Percentiles rank a stretch among this genome's conserved stretches.
phyloP scores from a whole-genome alignment of 2,113 vertebrate genomes.

The Leucopsar rothschildi region DNA sequence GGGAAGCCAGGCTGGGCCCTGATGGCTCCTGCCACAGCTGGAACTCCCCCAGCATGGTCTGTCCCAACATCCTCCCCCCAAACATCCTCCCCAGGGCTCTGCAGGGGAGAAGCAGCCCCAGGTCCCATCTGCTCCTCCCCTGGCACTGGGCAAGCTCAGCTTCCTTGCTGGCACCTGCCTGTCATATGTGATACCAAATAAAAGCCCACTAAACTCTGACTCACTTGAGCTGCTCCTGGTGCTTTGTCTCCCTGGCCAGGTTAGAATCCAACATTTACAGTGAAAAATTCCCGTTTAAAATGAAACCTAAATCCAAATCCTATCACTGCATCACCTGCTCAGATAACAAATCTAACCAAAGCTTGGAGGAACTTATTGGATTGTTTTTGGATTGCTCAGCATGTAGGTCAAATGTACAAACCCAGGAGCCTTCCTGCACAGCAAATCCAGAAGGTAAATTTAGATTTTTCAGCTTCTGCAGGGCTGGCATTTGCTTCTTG shows the following conservation, averaged over 20 bases:
- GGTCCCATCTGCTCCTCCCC: background rate
- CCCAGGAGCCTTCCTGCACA: background rate
- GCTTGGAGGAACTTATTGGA: background rate
- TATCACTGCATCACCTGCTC: background rate
- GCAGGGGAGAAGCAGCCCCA: background rate
- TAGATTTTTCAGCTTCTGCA: background rate
- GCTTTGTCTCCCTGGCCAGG: conserved; percentile 1
- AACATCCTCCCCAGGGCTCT: background rate
- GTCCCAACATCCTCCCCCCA: background rate
- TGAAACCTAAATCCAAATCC: background rate
- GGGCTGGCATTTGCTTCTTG: background rate
- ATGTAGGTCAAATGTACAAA: background rate
- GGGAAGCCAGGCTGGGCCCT: background rate
- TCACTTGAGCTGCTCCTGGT: background rate
- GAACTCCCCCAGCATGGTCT: fast-evolving
- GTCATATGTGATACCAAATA: background rate
- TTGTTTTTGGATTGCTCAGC: background rate
- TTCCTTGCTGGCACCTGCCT: background rate
- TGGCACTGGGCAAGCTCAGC: background rate
- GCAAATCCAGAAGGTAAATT: background rate
- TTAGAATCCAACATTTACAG: background rate
- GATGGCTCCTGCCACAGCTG: background rate
- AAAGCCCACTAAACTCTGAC: background rate
- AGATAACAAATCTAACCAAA: background rate
- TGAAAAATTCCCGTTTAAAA: background rate